Conservation (phyloP, 2,113 vertebrate genomes). For the Colistium nudipinnis region DNA sequence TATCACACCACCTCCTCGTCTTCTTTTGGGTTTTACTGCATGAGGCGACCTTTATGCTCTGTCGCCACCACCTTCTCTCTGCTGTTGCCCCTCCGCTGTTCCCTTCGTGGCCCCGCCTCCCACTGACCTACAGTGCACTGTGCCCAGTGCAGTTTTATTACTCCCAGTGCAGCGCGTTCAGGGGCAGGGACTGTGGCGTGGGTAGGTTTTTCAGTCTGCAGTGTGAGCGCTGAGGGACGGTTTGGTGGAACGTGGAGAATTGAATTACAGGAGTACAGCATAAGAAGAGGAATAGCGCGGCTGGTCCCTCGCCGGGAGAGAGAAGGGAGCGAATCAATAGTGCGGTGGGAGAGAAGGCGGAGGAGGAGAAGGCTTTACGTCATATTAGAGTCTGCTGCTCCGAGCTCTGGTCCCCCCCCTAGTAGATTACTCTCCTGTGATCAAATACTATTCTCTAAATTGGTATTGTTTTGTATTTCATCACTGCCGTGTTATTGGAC, state of each 20-base stretch:
- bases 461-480: slow-evolving; percentile 4
- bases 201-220: background rate
- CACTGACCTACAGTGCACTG: background rate
- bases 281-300: background rate
- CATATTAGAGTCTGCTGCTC: background rate
- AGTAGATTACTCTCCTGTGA: slow-evolving; percentile 3
- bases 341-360: background rate
- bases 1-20: no score
- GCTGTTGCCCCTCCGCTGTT: no score
- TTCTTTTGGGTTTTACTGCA: no score
- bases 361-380: background rate
- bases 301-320: background rate
- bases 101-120: no score
- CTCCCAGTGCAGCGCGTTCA: background rate
- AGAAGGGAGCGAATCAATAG: slow-evolving; percentile 34
- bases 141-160: rapidly evolving
- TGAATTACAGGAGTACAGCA: slow-evolving; percentile 1
- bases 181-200: background rate
- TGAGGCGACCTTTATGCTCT: no score
- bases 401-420: slow-evolving; percentile 1
- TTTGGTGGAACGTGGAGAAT: background rate
- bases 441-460: slow-evolving; percentile 3
- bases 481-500: background rate
- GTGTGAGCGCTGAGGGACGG: background rate
- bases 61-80: no score